phyloP scores from a whole-genome alignment of 2,113 vertebrate species.

The Nycticorax nycticorax region DNA sequence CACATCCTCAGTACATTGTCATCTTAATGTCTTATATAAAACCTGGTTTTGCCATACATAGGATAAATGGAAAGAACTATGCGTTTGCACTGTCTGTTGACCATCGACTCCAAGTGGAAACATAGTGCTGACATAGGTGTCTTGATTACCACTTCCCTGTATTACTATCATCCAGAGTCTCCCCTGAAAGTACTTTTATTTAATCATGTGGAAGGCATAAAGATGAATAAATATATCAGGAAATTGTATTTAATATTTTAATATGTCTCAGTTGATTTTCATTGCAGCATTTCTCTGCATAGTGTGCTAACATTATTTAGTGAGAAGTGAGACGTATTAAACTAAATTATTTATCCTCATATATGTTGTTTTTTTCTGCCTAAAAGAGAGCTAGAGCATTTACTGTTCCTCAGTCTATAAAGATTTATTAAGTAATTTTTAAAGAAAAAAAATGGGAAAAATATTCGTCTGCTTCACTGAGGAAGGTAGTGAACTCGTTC shows the following conservation, averaged over 20 bases:
- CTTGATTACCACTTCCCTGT: neutral
- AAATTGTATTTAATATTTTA: neutral
- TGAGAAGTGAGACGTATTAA: neutral
- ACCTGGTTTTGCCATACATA: neutral
- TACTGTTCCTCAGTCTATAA: neutral
- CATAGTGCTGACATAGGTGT: neutral
- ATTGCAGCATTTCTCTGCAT: neutral
- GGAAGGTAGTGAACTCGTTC: neutral
- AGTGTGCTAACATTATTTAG: neutral
- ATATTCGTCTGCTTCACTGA: neutral
- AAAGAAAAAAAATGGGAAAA: neutral
- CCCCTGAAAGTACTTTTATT: neutral
- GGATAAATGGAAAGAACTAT: neutral
- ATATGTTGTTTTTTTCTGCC: neutral
- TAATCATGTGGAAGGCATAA: neutral
- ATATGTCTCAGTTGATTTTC: neutral
- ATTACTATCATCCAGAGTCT: neutral
- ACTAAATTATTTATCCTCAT: neutral
- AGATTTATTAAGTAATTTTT: conserved; percentile 5
- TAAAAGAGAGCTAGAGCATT: neutral
- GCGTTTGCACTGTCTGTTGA: neutral
- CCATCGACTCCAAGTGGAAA: neutral
- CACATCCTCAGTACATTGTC: neutral
- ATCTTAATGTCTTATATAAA: neutral
- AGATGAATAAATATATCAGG: neutral